A percentile compares a stretch with the other conserved stretches of the same genome.
Evolutionary conservation across 53 echinoderm and acorn worm genomes (phyloP).

Genomic region (Arbacia lixula): DNA sequence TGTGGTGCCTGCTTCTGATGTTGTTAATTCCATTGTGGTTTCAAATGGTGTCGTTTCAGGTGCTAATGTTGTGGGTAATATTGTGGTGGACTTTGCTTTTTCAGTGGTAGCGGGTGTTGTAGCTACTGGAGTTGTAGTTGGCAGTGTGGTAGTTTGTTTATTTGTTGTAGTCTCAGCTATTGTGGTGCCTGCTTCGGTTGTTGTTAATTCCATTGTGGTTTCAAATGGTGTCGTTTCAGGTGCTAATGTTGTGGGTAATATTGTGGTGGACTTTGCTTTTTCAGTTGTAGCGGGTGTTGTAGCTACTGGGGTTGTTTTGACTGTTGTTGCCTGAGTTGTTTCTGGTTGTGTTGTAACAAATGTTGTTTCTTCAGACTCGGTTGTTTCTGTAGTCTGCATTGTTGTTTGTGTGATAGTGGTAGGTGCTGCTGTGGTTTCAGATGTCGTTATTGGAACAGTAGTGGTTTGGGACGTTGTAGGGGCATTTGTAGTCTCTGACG

Average conservation of each 20-base stretch:
- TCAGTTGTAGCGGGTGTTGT: neutral
- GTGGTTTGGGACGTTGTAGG: neutral
- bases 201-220: neutral
- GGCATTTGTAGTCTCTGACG: constrained; percentile 1
- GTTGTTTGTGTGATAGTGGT: neutral
- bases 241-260: neutral
- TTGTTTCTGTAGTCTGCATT: neutral
- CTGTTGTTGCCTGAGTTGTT: neutral
- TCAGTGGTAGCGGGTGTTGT: neutral
- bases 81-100: neutral
- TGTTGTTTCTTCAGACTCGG: neutral
- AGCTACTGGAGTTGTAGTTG: neutral
- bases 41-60: neutral
- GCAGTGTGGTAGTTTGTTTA: neutral
- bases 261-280: neutral
- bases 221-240: constrained; percentile 11
- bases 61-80: neutral
- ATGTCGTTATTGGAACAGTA: neutral
- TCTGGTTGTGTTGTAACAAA: neutral
- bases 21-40: neutral
- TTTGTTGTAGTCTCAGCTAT: neutral
- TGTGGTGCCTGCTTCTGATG: neutral
- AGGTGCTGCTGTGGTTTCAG: neutral
- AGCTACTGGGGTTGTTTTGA: neutral
- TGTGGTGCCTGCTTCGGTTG: constrained; percentile 19